Evolutionary conservation across 2,113 vertebrate genomes (phyloP).

Genomic region (Xyrauchen texanus): DNA sequence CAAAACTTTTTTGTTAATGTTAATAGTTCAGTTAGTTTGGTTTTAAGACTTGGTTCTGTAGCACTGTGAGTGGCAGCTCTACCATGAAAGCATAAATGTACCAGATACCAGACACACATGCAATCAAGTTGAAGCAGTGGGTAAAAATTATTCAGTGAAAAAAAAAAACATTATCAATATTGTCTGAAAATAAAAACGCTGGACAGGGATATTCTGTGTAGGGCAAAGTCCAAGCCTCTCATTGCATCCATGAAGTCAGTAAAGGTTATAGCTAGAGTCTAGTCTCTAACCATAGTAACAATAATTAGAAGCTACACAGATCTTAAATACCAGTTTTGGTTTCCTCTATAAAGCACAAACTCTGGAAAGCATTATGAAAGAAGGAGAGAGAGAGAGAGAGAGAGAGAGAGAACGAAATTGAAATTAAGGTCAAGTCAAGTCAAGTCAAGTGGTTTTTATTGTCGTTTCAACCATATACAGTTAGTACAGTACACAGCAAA

Average conservation of each 20-base stretch:
- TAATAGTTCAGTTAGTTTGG: too few relatives aligned
- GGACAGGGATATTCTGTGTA: background rate
- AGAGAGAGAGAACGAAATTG: conserved; percentile 20
- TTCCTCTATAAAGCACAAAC: conserved; percentile 63
- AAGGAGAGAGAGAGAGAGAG: background rate
- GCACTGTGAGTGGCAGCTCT: too few relatives aligned
- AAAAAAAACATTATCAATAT: conserved; percentile 51
- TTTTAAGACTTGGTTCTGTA: too few relatives aligned
- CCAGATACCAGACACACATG: too few relatives aligned
- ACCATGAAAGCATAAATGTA: too few relatives aligned
- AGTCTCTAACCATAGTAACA: conserved; percentile 53
- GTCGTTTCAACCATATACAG: too few relatives aligned
- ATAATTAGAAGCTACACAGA: conserved; percentile 62
- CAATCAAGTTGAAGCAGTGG: conserved; percentile 17
- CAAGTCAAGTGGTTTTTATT: too few relatives aligned
- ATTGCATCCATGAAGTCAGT: conserved; percentile 22
- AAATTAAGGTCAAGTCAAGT: conserved; percentile 46
- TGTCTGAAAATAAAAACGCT: conserved; percentile 56
- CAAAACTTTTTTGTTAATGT: too few relatives aligned
- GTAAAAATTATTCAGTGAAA: conserved; percentile 39
- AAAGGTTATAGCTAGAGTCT: background rate
- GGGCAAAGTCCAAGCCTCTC: conserved; percentile 30
- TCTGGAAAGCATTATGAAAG: conserved; percentile 48
- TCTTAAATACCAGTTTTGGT: conserved; percentile 61
- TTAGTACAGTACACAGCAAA: too few relatives aligned